A percentile compares a stretch with the other conserved stretches of the same genome.
These are phyloP conservation scores for Ailuropoda melanoleuca DNA, from an alignment of 2,113 vertebrate genomes.

Conservation along the genomic window DNA sequence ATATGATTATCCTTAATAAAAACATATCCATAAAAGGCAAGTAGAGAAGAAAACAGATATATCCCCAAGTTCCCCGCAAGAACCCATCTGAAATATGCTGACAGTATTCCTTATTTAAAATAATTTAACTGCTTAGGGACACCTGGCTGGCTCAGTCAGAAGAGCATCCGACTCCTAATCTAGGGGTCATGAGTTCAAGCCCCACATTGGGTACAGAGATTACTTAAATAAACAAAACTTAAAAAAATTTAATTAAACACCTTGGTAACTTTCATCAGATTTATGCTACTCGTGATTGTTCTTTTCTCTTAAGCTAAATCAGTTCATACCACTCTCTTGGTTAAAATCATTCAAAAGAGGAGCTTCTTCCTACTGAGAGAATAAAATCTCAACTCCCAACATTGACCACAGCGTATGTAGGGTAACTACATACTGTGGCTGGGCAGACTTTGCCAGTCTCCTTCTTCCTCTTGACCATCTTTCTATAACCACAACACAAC, in stretches of 20 bases:
- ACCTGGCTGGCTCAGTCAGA: background rate
- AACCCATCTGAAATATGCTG: background rate
- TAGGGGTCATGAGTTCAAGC: background rate
- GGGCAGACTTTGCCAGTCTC: background rate
- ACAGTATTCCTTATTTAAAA: constrained; percentile 21
- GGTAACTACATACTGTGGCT: background rate
- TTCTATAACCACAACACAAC: background rate
- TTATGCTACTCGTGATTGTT: background rate
- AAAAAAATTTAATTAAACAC: background rate
- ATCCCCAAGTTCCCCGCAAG: background rate
- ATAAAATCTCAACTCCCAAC: background rate
- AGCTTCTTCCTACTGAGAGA: background rate
- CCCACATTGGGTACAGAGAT: background rate
- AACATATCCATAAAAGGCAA: constrained; percentile 20
- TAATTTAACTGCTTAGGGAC: background rate
- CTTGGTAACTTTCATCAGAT: constrained; percentile 4
- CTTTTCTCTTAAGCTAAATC: constrained; percentile 37
- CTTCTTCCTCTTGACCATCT: background rate
- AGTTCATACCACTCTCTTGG: background rate
- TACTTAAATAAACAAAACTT: background rate
- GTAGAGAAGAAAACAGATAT: background rate
- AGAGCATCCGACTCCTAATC: background rate
- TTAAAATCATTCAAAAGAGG: constrained; percentile 23
- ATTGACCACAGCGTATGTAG: background rate
- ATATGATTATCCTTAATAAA: background rate